These are phyloP conservation scores for Caenorhabditis sulstoni DNA, from an alignment of 2,888 invertebrate genomes.

Conservation along the genomic window DNA sequence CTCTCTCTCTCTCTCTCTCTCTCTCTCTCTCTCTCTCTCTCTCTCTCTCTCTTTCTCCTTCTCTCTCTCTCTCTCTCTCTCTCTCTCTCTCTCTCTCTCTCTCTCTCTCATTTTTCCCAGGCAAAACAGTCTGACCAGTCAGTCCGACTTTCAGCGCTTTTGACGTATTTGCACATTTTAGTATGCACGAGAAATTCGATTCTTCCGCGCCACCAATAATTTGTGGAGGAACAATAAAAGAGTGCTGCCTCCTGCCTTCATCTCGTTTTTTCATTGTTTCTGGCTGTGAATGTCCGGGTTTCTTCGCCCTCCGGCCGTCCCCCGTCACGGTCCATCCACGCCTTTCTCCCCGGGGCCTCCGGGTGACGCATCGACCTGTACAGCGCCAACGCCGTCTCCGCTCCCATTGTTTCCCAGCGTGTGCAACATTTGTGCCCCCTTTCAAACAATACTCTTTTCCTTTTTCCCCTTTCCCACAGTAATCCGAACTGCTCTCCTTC, in stretches of 20 bases:
- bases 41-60: background rate
- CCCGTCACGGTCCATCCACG: constrained; percentile 35
- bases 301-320: background rate
- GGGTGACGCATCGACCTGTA: constrained; percentile 31
- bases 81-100: constrained; percentile 4
- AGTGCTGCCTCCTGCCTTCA: background rate
- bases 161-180: constrained; percentile 46
- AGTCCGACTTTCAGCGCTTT: constrained; percentile 7
- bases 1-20: background rate
- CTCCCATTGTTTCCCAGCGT: constrained; percentile 37
- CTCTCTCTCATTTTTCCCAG: background rate
- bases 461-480: constrained; percentile 29
- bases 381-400: background rate
- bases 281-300: constrained; percentile 15
- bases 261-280: constrained; percentile 8
- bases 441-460: constrained; percentile 1
- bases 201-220: constrained; percentile 50
- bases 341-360: constrained; percentile 2
- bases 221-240: constrained; percentile 39
- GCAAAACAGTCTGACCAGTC: background rate
- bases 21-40: background rate
- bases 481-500: constrained; percentile 26
- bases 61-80: background rate
- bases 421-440: constrained; percentile 5
- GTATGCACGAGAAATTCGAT: constrained; percentile 53